Conservation (phyloP, 1,140 invertebrate genomes). For the Chionoecetes opilio region DNA sequence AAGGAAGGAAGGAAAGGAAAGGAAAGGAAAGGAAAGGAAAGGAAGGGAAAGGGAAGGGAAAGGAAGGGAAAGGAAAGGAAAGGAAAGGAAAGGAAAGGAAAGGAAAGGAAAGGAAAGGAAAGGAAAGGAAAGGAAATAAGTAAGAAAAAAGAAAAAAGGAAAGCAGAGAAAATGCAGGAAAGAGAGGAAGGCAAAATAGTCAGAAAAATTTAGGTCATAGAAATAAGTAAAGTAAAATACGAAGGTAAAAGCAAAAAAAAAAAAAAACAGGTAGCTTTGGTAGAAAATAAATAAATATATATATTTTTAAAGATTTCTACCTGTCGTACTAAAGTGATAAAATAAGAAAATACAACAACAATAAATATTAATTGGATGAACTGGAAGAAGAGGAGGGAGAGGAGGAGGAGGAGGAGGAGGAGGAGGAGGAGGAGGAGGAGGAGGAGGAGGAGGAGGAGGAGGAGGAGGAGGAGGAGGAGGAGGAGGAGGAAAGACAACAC, state of each 20-base stretch:
- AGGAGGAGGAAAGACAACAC: constrained; percentile 11
- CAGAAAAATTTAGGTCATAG: too few species aligned
- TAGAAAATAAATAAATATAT: too few species aligned
- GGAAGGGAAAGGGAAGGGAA: neutral
- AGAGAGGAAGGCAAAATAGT: too few species aligned
- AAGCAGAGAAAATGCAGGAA: neutral
- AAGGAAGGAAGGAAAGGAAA: neutral
- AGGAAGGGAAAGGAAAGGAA: neutral
- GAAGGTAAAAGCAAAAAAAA: too few species aligned
- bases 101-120: neutral
- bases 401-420: too few species aligned
- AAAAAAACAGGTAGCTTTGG: too few species aligned
- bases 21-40: neutral
- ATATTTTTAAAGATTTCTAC: neutral
- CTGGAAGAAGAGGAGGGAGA: too few species aligned
- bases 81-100: neutral
- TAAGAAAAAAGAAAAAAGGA: too few species aligned
- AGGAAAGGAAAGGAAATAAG: too few species aligned
- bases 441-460: neutral
- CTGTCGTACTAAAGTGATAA: neutral
- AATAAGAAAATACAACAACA: neutral
- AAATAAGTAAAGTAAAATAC: too few species aligned
- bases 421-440: too few species aligned
- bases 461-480: neutral
- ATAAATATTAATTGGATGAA: neutral